Evolutionary conservation across 2,797 vertebrate species (phyloP).

Genomic region (Megalops cyprinoides): DNA sequence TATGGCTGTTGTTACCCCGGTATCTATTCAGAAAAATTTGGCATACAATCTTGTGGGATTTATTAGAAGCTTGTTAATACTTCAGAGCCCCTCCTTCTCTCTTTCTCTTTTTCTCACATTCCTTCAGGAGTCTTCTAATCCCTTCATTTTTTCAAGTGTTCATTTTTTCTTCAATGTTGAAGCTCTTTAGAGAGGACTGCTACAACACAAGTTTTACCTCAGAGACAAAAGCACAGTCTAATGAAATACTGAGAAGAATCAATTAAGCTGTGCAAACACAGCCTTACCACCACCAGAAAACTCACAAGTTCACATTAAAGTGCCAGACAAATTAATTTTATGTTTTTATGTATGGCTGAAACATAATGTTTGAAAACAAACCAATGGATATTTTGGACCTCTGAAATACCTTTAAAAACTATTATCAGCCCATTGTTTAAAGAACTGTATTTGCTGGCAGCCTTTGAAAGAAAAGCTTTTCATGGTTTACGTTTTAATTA

Average conservation of each 20-base stretch:
- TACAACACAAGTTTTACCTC: slow-evolving; percentile 21
- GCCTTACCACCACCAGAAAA: not conserved
- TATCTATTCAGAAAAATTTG: not conserved
- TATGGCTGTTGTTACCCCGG: not conserved
- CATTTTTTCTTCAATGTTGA: slow-evolving; percentile 6
- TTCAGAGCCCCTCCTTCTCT: not conserved
- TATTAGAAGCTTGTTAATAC: slow-evolving; percentile 3
- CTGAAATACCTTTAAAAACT: slow-evolving; percentile 11
- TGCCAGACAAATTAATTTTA: not conserved
- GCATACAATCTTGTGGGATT: not conserved
- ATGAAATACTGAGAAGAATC: slow-evolving; percentile 34
- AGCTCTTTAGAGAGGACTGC: slow-evolving; percentile 18
- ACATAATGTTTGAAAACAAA: not conserved
- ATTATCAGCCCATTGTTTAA: not conserved
- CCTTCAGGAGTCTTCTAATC: slow-evolving; percentile 29
- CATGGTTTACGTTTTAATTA: slow-evolving; percentile 4
- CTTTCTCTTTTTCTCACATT: not conserved
- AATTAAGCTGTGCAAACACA: slow-evolving; percentile 26
- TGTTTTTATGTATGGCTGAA: slow-evolving; percentile 15
- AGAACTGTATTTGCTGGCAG: not conserved
- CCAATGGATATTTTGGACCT: not conserved
- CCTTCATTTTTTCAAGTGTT: slow-evolving; percentile 21
- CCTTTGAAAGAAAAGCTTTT: not conserved
- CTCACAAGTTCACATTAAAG: slow-evolving; percentile 21
- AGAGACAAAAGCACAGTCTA: slow-evolving; percentile 25